These are phyloP conservation scores for Oppia nitens DNA, from an alignment of 1,140 invertebrate species.

Conservation along the genomic window DNA sequence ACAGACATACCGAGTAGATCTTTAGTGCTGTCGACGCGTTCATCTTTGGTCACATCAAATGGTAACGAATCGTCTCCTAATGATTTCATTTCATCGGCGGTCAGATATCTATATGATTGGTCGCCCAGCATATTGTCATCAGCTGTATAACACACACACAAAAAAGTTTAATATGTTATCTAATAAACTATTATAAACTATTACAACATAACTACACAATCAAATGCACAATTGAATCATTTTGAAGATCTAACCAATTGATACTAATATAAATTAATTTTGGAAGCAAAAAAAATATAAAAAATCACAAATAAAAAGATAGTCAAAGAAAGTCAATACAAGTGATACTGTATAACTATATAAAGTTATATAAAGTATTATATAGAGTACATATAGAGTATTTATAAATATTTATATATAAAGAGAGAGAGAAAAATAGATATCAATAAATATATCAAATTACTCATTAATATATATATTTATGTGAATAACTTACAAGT, in stretches of 20 bases:
- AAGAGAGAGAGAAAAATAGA: too few relatives aligned
- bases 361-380: too few relatives aligned
- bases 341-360: too few relatives aligned
- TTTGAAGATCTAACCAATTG: too few relatives aligned
- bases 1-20: conserved; percentile 11
- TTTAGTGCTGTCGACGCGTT: conserved; percentile 70
- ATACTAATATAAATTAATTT: too few relatives aligned
- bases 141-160: conserved; percentile 35
- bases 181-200: neutral
- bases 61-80: conserved; percentile 80
- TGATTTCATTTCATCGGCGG: conserved; percentile 77
- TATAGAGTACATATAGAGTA: too few relatives aligned
- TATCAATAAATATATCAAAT: neutral
- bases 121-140: conserved; percentile 74
- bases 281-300: too few relatives aligned
- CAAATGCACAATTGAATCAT: too few relatives aligned
- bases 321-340: too few relatives aligned
- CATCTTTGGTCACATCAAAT: conserved; percentile 80
- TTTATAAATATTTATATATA: too few relatives aligned
- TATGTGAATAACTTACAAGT: conserved; percentile 49
- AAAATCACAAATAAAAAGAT: too few relatives aligned
- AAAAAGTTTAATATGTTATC: neutral
- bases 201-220: too few relatives aligned
- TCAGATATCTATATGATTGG: conserved; percentile 77
- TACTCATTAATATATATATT: conserved; percentile 10